These are phyloP conservation scores for Echiichthys vipera DNA, from an alignment of 2,797 vertebrate genomes.

Conservation along the genomic window DNA sequence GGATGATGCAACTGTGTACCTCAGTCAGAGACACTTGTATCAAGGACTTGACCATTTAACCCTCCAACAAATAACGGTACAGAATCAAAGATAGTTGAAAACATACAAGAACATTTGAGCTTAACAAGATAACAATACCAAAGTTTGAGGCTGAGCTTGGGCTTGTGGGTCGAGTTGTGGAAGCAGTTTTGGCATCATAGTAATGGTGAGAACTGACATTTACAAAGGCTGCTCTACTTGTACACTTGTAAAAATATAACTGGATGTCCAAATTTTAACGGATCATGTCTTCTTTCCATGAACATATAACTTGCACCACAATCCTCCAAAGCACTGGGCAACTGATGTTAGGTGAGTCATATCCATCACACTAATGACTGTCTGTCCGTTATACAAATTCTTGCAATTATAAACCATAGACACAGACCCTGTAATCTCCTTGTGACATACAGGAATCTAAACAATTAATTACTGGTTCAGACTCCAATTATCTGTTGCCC, in stretches of 20 bases:
- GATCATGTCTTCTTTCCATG: too few species aligned
- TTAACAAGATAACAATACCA: not conserved
- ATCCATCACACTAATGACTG: too few species aligned
- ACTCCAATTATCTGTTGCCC: too few species aligned
- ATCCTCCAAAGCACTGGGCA: too few species aligned
- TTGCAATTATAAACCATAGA: too few species aligned
- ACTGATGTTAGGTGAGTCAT: too few species aligned
- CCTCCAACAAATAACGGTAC: not conserved
- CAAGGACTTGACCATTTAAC: conserved; percentile 6
- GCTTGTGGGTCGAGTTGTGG: not conserved
- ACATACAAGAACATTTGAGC: not conserved
- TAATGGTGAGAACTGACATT: not conserved
- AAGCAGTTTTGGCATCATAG: conserved; percentile 1
- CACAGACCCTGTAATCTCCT: too few species aligned
- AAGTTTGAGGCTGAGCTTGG: not conserved
- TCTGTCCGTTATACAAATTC: too few species aligned
- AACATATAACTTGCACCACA: too few species aligned
- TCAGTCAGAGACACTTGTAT: conserved; percentile 8
- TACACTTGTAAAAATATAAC: not conserved
- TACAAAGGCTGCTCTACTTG: conserved; percentile 2
- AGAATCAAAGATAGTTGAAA: not conserved
- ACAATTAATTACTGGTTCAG: too few species aligned
- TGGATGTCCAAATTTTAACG: too few species aligned
- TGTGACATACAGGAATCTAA: too few species aligned
- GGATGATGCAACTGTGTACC: conserved; percentile 10